Evolutionary conservation across 2,797 vertebrate species (phyloP).

Genomic region (Neomorphus geoffroyi): DNA sequence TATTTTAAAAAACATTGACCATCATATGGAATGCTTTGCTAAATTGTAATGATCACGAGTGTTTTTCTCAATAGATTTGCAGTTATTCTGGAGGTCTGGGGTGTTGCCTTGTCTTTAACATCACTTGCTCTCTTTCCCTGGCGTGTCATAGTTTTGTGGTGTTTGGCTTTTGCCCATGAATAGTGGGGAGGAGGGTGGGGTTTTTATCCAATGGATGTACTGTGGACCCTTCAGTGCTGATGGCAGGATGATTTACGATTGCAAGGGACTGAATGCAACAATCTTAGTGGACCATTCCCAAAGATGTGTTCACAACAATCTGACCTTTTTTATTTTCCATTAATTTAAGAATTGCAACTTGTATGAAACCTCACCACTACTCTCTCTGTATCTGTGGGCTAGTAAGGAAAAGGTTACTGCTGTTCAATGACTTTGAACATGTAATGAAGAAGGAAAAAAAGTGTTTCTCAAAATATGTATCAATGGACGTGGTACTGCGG

Average conservation of each 20-base stretch:
- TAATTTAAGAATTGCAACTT: neutral
- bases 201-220: neutral
- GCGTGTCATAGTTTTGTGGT: neutral
- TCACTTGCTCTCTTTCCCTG: neutral
- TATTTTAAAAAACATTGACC: neutral
- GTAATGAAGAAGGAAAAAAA: neutral
- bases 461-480: neutral
- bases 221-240: neutral
- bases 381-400: neutral
- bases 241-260: neutral
- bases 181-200: accelerated
- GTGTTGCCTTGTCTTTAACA: neutral
- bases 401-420: neutral
- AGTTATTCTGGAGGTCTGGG: neutral
- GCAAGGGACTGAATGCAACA: neutral
- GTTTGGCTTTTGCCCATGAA: neutral
- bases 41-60: neutral
- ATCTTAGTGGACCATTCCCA: neutral
- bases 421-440: neutral
- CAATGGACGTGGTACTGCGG: neutral
- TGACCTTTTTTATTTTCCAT: neutral
- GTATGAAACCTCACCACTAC: neutral
- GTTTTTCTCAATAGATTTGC: neutral
- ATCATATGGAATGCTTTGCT: neutral
- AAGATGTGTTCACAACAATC: neutral